phyloP scores from a whole-genome alignment of 2,113 vertebrate species.

The Platysteira castanea region DNA sequence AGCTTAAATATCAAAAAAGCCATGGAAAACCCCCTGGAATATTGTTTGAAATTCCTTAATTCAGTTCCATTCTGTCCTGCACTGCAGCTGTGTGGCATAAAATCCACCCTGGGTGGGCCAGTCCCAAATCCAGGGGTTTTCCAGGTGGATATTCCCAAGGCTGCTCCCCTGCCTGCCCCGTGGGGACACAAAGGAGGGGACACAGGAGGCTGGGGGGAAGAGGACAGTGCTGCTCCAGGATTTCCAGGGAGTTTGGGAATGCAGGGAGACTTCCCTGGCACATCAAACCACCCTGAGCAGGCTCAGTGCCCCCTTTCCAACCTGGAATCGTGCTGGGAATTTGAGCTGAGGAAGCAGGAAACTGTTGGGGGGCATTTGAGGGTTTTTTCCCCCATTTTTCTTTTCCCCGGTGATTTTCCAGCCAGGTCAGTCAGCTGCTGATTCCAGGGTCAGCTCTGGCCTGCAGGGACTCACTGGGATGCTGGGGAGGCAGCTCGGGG shows the following conservation, averaged over 20 bases:
- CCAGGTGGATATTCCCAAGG: neutral
- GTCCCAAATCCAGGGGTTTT: neutral
- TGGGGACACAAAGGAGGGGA: neutral
- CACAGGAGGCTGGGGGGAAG: no score
- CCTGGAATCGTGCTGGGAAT: neutral
- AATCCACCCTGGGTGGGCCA: neutral
- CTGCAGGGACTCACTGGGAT: neutral
- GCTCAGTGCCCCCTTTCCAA: neutral
- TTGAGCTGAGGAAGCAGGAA: neutral
- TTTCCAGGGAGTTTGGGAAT: neutral
- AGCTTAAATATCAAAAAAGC: neutral
- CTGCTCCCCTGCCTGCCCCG: neutral
- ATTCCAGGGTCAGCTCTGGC: neutral
- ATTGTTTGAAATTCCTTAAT: neutral
- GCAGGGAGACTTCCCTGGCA: neutral
- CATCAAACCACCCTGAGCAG: fast-evolving
- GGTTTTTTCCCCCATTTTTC: neutral
- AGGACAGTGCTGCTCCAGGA: neutral
- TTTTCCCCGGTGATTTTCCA: neutral
- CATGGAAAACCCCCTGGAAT: neutral
- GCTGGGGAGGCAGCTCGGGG: neutral
- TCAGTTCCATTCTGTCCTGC: neutral
- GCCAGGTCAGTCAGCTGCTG: neutral
- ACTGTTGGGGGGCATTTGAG: neutral
- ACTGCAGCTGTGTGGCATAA: fast-evolving